Evolutionary conservation across 2,888 invertebrate species (phyloP), one percentile per base, ranked within the genome.

Genomic region (Napeogenes inachia): DNA sequence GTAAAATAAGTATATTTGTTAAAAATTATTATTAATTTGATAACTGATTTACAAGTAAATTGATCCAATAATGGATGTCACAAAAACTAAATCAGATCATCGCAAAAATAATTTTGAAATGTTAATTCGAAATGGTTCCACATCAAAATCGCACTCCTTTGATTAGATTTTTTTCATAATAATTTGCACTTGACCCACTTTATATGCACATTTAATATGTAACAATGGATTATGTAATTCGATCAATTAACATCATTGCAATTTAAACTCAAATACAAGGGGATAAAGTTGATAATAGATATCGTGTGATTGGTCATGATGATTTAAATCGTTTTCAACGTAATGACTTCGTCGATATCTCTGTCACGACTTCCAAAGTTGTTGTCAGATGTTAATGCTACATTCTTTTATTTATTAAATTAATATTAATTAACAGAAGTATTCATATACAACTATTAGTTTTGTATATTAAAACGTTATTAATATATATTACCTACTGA

Each of bases 181-280:
- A 35, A 59, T 57, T 59, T 61, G 61, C 56, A 59, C 66, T 66
- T 66, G 59, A 63, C 59, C 63, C 35, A 63, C 54, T 61, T 63
- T 21, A 21, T 21, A 21, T 21, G 47, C 10, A 38, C 56, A 42
- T 61, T 60, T 56, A 35, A 60, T 60, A 54, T 61, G 60, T 46
- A 63, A 65, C 65, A 59, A 65, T 59, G 56, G 56, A 30, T 54
- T 50, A 45, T 63, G 56, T 30, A 54, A 38, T n/a, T 13, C 35
- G 21, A 21, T 21, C 21, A 13, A 8, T 55, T 38, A 21, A 45
- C 21, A 3, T 12, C 54, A n/a, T 57, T 57, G n/a, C 2, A 56
- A 54, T 45, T 53, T 59, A 30, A 57, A 63, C 61, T 54, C 13
- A 55, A 59, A 54, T 10, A 4, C 0, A 6, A 21, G 13, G 0